These are phyloP conservation scores for Azemiops feae DNA, from an alignment of 2,113 vertebrate genomes.

Conservation along the genomic window DNA sequence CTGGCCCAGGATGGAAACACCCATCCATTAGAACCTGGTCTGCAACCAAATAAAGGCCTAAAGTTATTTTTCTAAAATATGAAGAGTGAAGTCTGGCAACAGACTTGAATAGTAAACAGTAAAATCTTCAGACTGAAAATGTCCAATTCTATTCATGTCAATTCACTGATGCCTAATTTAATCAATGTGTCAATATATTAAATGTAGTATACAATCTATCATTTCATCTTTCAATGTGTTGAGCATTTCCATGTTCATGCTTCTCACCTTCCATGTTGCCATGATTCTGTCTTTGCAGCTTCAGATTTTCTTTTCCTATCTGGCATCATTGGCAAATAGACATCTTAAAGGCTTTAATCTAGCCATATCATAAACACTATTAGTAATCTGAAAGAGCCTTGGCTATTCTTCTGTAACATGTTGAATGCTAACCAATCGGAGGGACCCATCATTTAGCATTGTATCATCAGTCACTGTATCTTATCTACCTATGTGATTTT, in stretches of 20 bases:
- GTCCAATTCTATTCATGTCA: too few relatives aligned
- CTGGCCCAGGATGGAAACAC: background rate
- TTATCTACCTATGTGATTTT: background rate
- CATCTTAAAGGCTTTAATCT: background rate
- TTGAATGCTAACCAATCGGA: background rate
- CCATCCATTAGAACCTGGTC: background rate
- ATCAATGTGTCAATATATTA: too few relatives aligned
- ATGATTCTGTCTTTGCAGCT: background rate
- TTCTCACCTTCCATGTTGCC: background rate
- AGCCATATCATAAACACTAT: background rate
- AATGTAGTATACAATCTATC: background rate
- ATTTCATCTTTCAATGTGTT: background rate
- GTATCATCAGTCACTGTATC: background rate
- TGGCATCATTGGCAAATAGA: background rate
- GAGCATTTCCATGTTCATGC: background rate
- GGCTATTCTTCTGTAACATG: background rate
- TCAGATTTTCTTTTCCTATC: background rate
- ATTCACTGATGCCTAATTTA: too few relatives aligned
- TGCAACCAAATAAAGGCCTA: background rate
- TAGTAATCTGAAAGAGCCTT: background rate
- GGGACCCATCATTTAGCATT: background rate
- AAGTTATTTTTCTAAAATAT: constrained; percentile 7
- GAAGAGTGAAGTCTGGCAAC: constrained; percentile 7
- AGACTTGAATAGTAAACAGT: too few relatives aligned
- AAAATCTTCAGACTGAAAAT: too few relatives aligned